These are phyloP conservation scores for Sebastes jordani DNA, from an alignment of 2,797 vertebrate genomes.

Conservation along the genomic window DNA sequence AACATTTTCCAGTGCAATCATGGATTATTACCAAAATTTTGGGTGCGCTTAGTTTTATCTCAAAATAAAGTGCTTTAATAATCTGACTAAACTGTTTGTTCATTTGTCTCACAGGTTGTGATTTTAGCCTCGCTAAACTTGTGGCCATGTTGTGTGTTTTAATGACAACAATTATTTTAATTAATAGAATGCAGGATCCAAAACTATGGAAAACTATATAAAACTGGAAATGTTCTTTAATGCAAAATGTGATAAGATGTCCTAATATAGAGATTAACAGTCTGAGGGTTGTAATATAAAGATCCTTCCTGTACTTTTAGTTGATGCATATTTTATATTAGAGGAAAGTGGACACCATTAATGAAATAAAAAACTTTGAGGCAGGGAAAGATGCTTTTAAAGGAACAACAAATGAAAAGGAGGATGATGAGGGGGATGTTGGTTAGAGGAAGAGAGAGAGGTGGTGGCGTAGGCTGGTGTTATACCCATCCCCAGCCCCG, in stretches of 20 bases:
- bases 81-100: neutral
- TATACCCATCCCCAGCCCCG: conserved; percentile 85
- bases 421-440: neutral
- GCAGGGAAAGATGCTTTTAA: conserved; percentile 5
- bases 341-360: conserved; percentile 18
- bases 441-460: neutral
- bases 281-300: neutral
- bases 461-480: conserved; percentile 55
- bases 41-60: neutral
- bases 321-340: neutral
- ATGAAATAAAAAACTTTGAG: conserved; percentile 19
- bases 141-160: neutral
- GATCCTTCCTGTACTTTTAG: neutral
- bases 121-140: neutral
- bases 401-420: conserved; percentile 31
- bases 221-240: neutral
- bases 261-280: neutral
- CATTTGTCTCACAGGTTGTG: neutral
- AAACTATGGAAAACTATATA: neutral
- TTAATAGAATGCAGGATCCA: neutral
- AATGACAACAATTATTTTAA: neutral
- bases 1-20: neutral
- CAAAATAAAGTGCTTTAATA: neutral
- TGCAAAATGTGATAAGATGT: neutral
- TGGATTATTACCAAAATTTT: neutral